phyloP scores from a whole-genome alignment of 2,888 invertebrate genomes.

The Parnassius orleans region DNA sequence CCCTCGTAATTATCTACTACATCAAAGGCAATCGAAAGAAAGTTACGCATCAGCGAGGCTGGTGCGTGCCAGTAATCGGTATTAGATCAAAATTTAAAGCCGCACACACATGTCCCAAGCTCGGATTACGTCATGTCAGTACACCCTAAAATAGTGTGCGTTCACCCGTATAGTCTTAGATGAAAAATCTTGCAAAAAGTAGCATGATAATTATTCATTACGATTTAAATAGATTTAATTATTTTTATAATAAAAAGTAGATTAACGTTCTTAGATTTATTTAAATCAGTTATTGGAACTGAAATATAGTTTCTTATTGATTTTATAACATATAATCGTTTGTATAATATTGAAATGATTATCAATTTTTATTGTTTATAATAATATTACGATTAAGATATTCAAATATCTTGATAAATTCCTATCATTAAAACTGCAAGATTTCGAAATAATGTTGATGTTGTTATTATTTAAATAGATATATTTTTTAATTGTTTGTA shows the following conservation, averaged over 20 bases:
- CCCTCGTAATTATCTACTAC: slow-evolving; percentile 7
- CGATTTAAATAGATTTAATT: too few species aligned
- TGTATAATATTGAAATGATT: not conserved
- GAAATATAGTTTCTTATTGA: not conserved
- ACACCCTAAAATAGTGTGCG: slow-evolving; percentile 48
- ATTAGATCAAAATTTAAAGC: slow-evolving; percentile 76
- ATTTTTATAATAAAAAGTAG: too few species aligned
- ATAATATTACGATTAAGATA: not conserved
- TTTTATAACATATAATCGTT: not conserved
- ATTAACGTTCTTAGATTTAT: too few species aligned
- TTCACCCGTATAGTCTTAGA: slow-evolving; percentile 20
- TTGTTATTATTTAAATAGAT: too few species aligned
- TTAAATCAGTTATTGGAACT: not conserved
- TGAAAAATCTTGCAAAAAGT: not conserved
- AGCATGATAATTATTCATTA: too few species aligned
- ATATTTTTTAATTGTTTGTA: too few species aligned
- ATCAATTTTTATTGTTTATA: slow-evolving; percentile 2
- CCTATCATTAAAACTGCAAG: too few species aligned
- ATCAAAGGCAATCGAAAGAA: slow-evolving; percentile 14
- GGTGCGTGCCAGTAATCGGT: slow-evolving; percentile 69
- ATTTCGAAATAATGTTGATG: too few species aligned
- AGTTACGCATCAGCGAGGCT: slow-evolving; percentile 27
- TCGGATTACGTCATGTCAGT: slow-evolving; percentile 59
- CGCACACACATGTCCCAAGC: slow-evolving; percentile 66
- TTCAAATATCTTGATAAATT: too few species aligned